A percentile compares a stretch with the other conserved stretches of the same genome.
Evolutionary conservation across 1,140 invertebrate species (phyloP).

Genomic region (Aphaenogaster floridana): DNA sequence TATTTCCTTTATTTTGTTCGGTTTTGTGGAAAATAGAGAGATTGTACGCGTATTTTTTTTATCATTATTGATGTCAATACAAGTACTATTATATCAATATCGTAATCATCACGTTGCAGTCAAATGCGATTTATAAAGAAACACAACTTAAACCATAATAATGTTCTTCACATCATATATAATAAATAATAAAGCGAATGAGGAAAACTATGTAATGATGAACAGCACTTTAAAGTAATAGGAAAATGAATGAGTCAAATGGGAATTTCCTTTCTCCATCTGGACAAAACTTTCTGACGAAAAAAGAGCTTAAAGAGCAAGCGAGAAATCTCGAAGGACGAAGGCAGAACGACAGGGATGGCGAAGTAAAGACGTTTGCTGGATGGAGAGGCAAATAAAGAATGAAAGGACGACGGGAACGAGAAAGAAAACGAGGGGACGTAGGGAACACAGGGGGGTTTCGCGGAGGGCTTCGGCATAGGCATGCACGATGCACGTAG

Average conservation of each 20-base stretch:
- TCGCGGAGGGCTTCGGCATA: constrained; percentile 74
- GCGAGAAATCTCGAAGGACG: not conserved
- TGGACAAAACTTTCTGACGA: constrained; percentile 2
- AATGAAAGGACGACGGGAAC: constrained; percentile 22
- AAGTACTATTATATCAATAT: not conserved
- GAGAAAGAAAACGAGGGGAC: constrained; percentile 20
- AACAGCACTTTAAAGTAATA: not conserved
- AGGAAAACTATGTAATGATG: not conserved
- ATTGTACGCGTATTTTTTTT: constrained; percentile 3
- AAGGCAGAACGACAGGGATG: not conserved
- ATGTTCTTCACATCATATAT: not conserved
- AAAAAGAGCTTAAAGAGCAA: not conserved
- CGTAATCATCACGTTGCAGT: not conserved
- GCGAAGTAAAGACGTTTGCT: constrained; percentile 1
- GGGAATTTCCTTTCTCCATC: not conserved
- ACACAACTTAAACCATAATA: not conserved
- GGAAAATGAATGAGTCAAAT: not conserved
- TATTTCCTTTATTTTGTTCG: constrained; percentile 36
- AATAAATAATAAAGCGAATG: not conserved
- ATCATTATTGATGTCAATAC: constrained; percentile 31
- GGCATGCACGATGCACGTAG: constrained; percentile 85
- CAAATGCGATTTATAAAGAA: not conserved
- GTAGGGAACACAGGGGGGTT: constrained; percentile 53
- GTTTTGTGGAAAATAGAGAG: constrained; percentile 14
- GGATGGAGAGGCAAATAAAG: constrained; percentile 9